Conservation (phyloP, 2,888 invertebrate species). For the Aspidiotus destructor region DNA sequence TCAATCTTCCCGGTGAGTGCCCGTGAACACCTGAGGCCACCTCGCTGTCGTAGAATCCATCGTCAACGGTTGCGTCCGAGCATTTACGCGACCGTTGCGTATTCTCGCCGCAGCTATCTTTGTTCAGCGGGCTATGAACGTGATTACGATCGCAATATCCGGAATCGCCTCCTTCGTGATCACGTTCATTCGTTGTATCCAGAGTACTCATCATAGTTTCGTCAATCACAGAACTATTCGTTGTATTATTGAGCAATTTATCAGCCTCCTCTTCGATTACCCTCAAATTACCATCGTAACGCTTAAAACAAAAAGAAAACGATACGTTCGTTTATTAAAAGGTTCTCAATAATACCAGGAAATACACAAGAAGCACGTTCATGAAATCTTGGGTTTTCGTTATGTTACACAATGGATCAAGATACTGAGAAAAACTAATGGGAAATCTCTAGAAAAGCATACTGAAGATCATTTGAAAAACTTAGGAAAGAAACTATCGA, state of each 20-base stretch:
- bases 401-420: too few relatives aligned
- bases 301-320: slow-evolving; percentile 1
- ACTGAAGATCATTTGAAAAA: too few relatives aligned
- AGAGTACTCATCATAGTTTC: neutral
- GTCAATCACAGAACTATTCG: neutral
- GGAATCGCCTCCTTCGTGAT: slow-evolving; percentile 31
- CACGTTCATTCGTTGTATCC: neutral
- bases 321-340: too few relatives aligned
- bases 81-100: slow-evolving; percentile 5
- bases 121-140: slow-evolving; percentile 22
- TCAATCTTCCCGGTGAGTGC: neutral
- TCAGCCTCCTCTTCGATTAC: neutral
- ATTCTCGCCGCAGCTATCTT: neutral
- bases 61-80: slow-evolving; percentile 23
- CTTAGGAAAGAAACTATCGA: too few relatives aligned
- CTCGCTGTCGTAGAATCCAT: slow-evolving; percentile 29
- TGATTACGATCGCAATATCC: slow-evolving; percentile 27
- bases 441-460: too few relatives aligned
- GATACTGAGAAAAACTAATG: too few relatives aligned
- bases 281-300: neutral
- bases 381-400: too few relatives aligned
- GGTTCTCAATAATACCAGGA: too few relatives aligned
- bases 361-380: too few relatives aligned
- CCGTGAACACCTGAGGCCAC: neutral
- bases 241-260: neutral